Evolutionary conservation across 2,113 vertebrate species (phyloP).

Genomic region (Triplophysa dalaica): DNA sequence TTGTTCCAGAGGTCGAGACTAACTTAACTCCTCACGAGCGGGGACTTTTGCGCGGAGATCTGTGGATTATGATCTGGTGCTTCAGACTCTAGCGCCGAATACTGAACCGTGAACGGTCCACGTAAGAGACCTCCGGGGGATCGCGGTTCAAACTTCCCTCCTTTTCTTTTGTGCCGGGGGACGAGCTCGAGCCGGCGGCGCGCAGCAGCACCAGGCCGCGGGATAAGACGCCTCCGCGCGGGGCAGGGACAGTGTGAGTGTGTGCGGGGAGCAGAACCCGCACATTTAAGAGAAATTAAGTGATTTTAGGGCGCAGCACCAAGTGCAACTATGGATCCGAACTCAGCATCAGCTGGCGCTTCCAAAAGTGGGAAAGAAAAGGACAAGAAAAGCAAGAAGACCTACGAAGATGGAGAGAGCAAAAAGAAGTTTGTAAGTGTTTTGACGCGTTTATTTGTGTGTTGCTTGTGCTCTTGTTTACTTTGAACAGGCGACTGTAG

Average conservation of each 20-base stretch:
- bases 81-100: not conserved
- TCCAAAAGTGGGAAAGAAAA: constrained; percentile 74
- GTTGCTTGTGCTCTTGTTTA: not conserved
- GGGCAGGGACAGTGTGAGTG: not conserved
- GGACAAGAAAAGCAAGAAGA: constrained; percentile 79
- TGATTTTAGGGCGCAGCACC: not conserved
- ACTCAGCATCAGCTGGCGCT: constrained; percentile 66
- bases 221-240: constrained; percentile 2
- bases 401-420: constrained; percentile 72
- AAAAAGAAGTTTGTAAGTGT: constrained; percentile 82
- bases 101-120: not conserved
- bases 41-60: not conserved
- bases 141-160: constrained; percentile 79
- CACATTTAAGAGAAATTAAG: not conserved
- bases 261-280: not conserved
- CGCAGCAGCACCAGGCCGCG: constrained; percentile 34
- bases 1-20: not conserved
- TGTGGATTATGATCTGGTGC: not conserved
- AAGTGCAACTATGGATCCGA: constrained; percentile 67
- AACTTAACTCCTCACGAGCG: not conserved
- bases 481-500: not conserved
- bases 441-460: not conserved
- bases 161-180: constrained; percentile 52
- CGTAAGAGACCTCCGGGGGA: not conserved
- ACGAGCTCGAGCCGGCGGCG: constrained; percentile 49